Conservation (phyloP, 2,888 invertebrate species). For the Molanna angustata region DNA sequence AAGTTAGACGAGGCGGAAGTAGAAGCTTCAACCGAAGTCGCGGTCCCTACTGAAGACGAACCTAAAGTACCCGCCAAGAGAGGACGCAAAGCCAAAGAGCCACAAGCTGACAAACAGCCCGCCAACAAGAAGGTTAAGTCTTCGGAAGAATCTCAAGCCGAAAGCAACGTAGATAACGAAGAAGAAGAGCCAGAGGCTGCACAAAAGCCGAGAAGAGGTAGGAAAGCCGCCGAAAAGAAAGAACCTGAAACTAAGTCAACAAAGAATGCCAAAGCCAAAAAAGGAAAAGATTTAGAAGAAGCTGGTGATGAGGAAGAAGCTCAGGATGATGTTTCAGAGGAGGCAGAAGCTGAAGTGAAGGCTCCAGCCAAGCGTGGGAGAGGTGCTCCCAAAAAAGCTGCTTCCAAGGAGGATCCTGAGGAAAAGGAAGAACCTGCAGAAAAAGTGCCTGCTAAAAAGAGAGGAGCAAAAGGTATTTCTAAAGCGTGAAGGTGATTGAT, state of each 20-base stretch:
- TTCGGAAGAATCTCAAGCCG: constrained; percentile 31
- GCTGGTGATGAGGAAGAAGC: constrained; percentile 26
- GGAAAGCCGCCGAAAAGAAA: constrained; percentile 37
- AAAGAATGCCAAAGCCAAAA: constrained; percentile 26
- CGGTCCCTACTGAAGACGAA: constrained; percentile 14
- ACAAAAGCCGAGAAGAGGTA: constrained; percentile 22
- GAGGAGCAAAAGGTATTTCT: constrained; percentile 33
- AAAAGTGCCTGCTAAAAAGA: constrained; percentile 23
- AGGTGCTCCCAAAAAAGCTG: constrained; percentile 35
- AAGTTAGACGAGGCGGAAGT: constrained; percentile 11
- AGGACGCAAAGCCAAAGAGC: constrained; percentile 40
- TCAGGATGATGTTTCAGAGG: constrained; percentile 16
- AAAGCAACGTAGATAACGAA: constrained; percentile 26
- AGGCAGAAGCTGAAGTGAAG: constrained; percentile 33
- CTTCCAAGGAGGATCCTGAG: constrained; percentile 36
- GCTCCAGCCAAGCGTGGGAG: constrained; percentile 35
- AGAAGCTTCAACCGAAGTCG: constrained; percentile 9
- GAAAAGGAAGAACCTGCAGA: constrained; percentile 32
- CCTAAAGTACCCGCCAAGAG: constrained; percentile 28
- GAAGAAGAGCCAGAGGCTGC: constrained; percentile 32
- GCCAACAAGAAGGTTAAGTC: constrained; percentile 37
- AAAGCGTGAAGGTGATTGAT: constrained; percentile 28
- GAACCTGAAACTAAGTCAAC: constrained; percentile 35
- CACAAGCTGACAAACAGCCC: constrained; percentile 29
- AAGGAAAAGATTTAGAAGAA: constrained; percentile 24